phyloP scores from a whole-genome alignment of 1,140 invertebrate species.

The Copidosoma floridanum region DNA sequence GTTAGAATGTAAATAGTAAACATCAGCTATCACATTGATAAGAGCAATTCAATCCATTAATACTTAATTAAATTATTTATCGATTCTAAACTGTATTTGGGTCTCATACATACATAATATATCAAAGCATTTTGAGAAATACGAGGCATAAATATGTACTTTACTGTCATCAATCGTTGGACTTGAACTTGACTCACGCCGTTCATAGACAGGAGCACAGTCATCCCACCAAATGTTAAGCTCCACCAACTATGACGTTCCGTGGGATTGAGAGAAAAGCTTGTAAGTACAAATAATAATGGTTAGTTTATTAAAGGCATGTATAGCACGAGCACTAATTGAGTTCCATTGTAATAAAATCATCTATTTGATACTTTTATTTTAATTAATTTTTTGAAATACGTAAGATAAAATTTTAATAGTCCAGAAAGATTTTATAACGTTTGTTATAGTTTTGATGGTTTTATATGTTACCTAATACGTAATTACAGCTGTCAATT shows the following conservation, averaged over 20 bases:
- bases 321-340: neutral
- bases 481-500: too few species aligned
- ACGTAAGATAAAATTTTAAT: too few species aligned
- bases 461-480: too few species aligned
- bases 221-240: conserved; percentile 70
- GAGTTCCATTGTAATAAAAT: neutral
- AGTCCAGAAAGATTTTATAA: too few species aligned
- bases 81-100: too few species aligned
- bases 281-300: conserved; percentile 35
- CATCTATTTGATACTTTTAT: neutral
- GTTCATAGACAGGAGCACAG: conserved; percentile 75
- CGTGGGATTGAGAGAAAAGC: conserved; percentile 67
- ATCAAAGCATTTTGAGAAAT: too few species aligned
- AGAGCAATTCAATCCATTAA: too few species aligned
- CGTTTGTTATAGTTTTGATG: too few species aligned
- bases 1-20: too few species aligned
- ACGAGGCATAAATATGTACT: conserved; percentile 45
- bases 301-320: neutral
- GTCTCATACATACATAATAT: too few species aligned
- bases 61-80: too few species aligned
- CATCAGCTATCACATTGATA: too few species aligned
- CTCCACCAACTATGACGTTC: conserved; percentile 73
- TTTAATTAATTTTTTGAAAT: neutral
- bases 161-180: conserved; percentile 78
- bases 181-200: conserved; percentile 85